phyloP scores from a whole-genome alignment of 2,888 invertebrate species.

The Lissocephala sabroskyi region DNA sequence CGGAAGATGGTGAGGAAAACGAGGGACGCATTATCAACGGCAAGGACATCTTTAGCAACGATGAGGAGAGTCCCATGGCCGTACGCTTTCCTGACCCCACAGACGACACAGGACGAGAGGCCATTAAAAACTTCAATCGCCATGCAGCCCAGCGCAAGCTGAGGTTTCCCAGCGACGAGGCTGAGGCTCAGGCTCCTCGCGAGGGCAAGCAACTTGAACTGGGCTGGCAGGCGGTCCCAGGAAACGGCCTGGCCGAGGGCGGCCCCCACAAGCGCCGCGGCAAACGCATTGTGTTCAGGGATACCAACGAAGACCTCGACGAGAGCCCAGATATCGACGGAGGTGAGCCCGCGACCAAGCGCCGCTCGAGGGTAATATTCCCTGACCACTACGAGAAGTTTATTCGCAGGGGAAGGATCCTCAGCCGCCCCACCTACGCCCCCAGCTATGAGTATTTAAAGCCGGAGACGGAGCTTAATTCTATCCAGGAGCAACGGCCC shows the following conservation, averaged over 20 bases:
- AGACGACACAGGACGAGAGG: conserved; percentile 30
- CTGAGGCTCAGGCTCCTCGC: conserved; percentile 16
- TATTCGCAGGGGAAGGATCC: conserved; percentile 65
- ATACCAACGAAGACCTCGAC: conserved; percentile 35
- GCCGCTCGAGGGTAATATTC: conserved; percentile 71
- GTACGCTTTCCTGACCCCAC: conserved; percentile 42
- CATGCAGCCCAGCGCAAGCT: conserved; percentile 48
- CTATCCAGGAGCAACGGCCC: conserved; percentile 45
- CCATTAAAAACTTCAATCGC: conserved; percentile 25
- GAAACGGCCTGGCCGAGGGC: conserved; percentile 33
- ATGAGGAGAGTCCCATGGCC: conserved; percentile 23
- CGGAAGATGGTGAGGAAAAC: conserved; percentile 25
- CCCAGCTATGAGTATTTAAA: conserved; percentile 43
- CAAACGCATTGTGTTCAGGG: conserved; percentile 49
- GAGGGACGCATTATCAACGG: conserved; percentile 50
- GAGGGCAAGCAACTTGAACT: conserved; percentile 26
- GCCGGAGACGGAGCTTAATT: conserved; percentile 38
- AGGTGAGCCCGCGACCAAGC: conserved; percentile 50
- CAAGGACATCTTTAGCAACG: conserved; percentile 33
- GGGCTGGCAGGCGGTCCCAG: conserved; percentile 36
- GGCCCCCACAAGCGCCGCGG: conserved; percentile 32
- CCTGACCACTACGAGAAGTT: conserved; percentile 72
- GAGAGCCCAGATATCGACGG: conserved; percentile 28
- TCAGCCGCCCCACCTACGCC: conserved; percentile 60
- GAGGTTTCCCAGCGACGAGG: conserved; percentile 50